Base-by-base conservation (phyloP, 2,888 invertebrate species). In the Acanthosoma haemorrhoidale region DNA sequence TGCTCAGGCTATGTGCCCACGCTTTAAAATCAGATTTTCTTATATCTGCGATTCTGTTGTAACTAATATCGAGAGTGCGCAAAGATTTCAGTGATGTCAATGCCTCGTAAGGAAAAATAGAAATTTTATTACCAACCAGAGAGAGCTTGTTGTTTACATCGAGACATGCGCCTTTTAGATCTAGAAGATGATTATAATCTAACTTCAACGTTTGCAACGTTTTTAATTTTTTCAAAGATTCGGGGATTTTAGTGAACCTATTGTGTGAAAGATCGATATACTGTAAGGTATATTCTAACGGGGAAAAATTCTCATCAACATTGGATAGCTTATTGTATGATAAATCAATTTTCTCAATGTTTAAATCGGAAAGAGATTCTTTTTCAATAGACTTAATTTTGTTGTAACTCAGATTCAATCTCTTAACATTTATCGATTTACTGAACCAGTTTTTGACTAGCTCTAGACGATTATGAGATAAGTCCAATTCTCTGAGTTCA, bases 191-290 rank as follows among this genome's bases (percentile, higher is more conserved):
- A 21, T 67, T 67, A 34, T 67, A 18, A 34, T 43, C 43, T 13
- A 67, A 51, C 6, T 67, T 67, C 70, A 94, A 83, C 80, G 91
- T 92, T 76, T 90, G 88, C 57, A 94, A 82, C 72, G 86, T 85
- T 75, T 83, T 84, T 73, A 92, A 82, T 73, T 84, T 83, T 74
- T 84, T 85, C 70, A 93, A 81, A 38, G 91, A 90, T 71, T 82
- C 83, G 3, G 93, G 92, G 75, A 93, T 84, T 66, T 83, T 81
- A 31, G 83, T 83, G 75, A 93, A 82, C 77, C 86, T 85, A 79
- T 94, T 94, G 78, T 91, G 87, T 77, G 92, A 92, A 75, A 93
- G 81, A 80, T 92, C 92, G 74, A 93, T 80, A 78, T 91, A 90
- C 79, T 93, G 92, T 70, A 94, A 80, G 16, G 86, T 85, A 74